A percentile compares a stretch with the other conserved stretches of the same genome.
These are phyloP conservation scores for Chiloscyllium punctatum DNA, from an alignment of 2,797 vertebrate genomes.

Conservation along the genomic window DNA sequence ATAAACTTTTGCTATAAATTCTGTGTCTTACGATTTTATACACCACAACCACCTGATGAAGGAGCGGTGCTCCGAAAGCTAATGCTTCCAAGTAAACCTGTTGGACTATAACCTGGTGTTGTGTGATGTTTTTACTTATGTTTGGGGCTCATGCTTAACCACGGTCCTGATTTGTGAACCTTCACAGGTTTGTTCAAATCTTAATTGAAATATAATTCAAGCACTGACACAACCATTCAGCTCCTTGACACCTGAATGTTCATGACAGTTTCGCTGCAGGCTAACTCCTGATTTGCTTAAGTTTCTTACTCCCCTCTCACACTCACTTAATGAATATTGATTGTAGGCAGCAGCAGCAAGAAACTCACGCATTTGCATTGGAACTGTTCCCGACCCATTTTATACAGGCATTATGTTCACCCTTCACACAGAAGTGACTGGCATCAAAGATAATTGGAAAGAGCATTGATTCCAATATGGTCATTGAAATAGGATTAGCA, in stretches of 20 bases:
- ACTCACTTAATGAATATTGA: neutral
- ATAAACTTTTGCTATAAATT: too few species aligned
- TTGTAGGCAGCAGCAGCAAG: neutral
- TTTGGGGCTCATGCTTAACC: neutral
- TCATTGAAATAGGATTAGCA: neutral
- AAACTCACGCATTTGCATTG: neutral
- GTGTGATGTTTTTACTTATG: neutral
- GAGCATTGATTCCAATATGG: neutral
- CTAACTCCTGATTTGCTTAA: neutral
- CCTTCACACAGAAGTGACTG: neutral
- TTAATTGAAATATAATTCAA: conserved; percentile 1
- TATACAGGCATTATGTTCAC: neutral
- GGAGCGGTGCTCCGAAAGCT: too few species aligned
- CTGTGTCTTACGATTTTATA: too few species aligned
- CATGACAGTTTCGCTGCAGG: neutral
- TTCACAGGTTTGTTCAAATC: neutral
- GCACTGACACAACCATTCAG: neutral
- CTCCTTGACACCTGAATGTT: neutral
- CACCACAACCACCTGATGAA: too few species aligned
- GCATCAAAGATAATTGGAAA: neutral
- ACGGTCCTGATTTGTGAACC: neutral
- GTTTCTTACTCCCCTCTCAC: neutral
- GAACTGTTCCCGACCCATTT: neutral
- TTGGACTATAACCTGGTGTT: too few species aligned
- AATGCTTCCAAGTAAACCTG: too few species aligned